These are phyloP conservation scores for Chinchilla lanigera DNA, from an alignment of 2,113 vertebrate genomes.

Conservation along the genomic window DNA sequence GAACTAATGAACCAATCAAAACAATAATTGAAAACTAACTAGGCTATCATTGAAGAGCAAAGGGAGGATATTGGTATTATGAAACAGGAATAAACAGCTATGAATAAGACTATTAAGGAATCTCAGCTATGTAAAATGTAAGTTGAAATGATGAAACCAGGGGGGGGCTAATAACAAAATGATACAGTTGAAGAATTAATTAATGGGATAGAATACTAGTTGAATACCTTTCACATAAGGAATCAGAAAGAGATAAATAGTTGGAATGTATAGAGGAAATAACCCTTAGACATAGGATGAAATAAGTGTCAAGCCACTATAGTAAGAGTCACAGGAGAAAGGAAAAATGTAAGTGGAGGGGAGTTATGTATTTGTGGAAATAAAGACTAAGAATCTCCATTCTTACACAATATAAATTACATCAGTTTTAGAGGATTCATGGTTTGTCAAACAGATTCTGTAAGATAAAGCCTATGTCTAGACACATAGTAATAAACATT, in stretches of 20 bases:
- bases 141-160: slow-evolving; percentile 6
- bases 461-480: slow-evolving; percentile 11
- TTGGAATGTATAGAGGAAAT: background rate
- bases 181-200: background rate
- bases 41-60: background rate
- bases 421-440: background rate
- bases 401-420: background rate
- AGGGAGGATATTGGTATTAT: background rate
- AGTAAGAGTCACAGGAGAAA: background rate
- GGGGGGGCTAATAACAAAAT: background rate
- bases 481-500: background rate
- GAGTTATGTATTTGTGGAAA: slow-evolving; percentile 11
- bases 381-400: background rate
- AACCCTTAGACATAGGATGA: background rate
- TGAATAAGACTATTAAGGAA: background rate
- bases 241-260: background rate
- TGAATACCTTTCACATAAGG: background rate
- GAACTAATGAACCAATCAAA: slow-evolving; percentile 21
- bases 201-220: background rate
- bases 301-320: background rate
- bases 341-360: background rate
- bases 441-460: background rate
- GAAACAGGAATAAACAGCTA: background rate
- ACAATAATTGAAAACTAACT: slow-evolving; percentile 2
- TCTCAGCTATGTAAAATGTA: slow-evolving; percentile 12